Conservation (phyloP, 2,797 vertebrate species). For the Delichon dasypus region DNA sequence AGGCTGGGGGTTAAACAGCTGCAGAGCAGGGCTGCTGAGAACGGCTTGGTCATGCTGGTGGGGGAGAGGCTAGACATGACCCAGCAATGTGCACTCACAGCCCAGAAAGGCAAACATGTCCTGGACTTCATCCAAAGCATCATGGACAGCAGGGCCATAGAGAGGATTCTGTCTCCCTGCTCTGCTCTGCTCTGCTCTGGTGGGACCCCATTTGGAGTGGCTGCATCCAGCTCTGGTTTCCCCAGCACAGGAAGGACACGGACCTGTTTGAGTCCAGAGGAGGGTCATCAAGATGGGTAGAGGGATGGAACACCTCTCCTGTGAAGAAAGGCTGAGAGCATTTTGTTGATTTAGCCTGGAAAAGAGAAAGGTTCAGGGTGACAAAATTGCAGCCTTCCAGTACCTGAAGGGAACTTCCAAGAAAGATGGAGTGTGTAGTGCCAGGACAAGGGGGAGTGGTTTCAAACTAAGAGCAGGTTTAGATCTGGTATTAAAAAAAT, state of each 20-base stretch:
- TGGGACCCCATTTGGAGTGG: accelerated
- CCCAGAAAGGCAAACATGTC: accelerated
- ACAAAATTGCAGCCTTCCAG: background rate
- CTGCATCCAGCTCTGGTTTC: background rate
- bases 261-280: background rate
- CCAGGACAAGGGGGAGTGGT: background rate
- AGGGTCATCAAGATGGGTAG: background rate
- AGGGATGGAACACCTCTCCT: background rate
- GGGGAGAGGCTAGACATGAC: background rate
- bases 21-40: accelerated
- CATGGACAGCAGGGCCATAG: accelerated
- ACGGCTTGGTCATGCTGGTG: background rate
- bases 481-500: background rate
- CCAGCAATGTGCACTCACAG: accelerated
- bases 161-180: background rate
- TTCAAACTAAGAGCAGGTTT: background rate
- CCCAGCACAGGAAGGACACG: background rate
- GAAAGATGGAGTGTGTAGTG: background rate
- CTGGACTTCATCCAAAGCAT: background rate
- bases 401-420: background rate
- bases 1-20: background rate
- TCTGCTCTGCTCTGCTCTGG: background rate
- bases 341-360: accelerated
- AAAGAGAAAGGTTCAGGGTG: background rate
- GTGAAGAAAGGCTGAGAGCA: background rate